Evolutionary conservation across 2,797 vertebrate species (phyloP), one percentile per base, ranked within the genome.

Genomic region (Manis javanica): DNA sequence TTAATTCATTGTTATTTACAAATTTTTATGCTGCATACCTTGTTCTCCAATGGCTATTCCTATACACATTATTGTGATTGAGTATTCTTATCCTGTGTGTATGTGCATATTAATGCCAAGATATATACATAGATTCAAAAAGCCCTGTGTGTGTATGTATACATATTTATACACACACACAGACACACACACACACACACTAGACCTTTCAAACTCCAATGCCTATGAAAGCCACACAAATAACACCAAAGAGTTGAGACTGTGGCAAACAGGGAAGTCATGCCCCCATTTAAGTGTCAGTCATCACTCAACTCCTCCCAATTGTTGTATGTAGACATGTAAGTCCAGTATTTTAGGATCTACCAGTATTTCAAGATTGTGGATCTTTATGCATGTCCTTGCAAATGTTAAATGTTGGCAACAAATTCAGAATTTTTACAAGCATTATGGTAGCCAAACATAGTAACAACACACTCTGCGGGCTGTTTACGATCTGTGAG

Each of bases 351-450:
- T 95, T 91, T n/a, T 7, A 84, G 57, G 42, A 91, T 72, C 23
- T 42, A 55, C 31, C 51, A 46, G 1, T 51, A 72, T 90, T 79
- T 90, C 53, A 68, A 51, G 21, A 79, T 74, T 92, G 31, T 64
- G 34, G 81, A 92, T 78, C 53, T 92, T 75, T 90, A 78, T 87
- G 31, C 11, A 78, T 78, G 7, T 72, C 8, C 16, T 83, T 4
- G 31, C 37, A 84, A 95, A 87, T 93, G 57, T 94, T 90, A 87
- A 75, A 78, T 55, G 3, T 68, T 55, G 51, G 57, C 74, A 94
- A 78, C 61, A 96, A 72, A 90, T 49, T 90, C 34, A 87, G 86
- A 93, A 92, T 90, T 83, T 86, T 77, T 90, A 68, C 2, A 78
- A 90, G 55, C 49, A n/a, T 86, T 61, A 23, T 46, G 37, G 75